Conservation (phyloP, 2,888 invertebrate genomes). For the Monochamus alternatus region DNA sequence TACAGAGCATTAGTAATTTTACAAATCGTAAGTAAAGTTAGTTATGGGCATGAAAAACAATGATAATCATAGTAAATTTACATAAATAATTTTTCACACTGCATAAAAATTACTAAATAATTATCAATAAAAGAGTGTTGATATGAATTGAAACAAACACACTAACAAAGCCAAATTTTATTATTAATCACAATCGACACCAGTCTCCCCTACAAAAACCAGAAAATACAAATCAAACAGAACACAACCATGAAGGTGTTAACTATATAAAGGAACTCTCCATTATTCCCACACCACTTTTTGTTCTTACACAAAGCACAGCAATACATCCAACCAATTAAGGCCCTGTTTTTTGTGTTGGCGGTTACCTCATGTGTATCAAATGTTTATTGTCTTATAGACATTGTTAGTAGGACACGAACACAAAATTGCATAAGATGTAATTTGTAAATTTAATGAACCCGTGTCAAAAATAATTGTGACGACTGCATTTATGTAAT, state of each 20-base stretch:
- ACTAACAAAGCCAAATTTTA: no score
- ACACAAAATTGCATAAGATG: constrained; percentile 19
- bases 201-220: no score
- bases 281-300: constrained; percentile 13
- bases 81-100: no score
- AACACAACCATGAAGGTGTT: constrained; percentile 30
- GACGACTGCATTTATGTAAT: constrained; percentile 21
- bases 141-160: no score
- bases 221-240: neutral
- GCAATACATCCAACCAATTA: constrained; percentile 34
- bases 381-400: constrained; percentile 34
- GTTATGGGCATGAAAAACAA: no score
- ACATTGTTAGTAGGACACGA: constrained; percentile 32
- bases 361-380: constrained; percentile 36
- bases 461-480: constrained; percentile 20
- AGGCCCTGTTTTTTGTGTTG: constrained; percentile 21
- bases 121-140: no score
- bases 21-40: no score
- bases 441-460: constrained; percentile 32
- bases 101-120: no score
- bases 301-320: constrained; percentile 31
- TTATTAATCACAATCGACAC: no score
- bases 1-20: no score
- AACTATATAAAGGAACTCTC: constrained; percentile 17
- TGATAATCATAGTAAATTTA: no score